Base-by-base conservation (phyloP, 2,888 invertebrate species). In the Dendrolimus pini region DNA sequence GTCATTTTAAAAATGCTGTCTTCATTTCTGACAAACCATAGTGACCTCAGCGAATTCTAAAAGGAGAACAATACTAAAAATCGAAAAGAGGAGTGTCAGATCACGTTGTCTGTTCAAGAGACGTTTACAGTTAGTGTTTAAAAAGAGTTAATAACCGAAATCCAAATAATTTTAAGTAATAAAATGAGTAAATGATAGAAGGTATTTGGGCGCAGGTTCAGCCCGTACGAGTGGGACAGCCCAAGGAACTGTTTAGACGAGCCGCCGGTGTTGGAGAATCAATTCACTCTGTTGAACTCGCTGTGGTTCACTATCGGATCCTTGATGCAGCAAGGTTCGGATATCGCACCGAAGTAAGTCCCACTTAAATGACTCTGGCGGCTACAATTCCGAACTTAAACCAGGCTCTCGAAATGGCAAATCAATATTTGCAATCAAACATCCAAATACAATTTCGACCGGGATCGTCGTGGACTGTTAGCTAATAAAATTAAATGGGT, bases 291-390 rank as follows among this genome's bases (percentile, higher is more conserved):
- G 82, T 93, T 96, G 89, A 97, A 97, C 93, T 96, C 96, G 85
- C 94, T 97, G 85, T 98, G 98, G 98, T 98, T 98, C 93, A 96
- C 96, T 89, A 96, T 97, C 84, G 96, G 96, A 81, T 96, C 96
- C 79, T 94, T 96, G 92, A 96, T 96, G 95, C 96, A 96, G 93
- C 96, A 96, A 92, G 96, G 96, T 91, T 96, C 95, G 88, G 96
- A 96, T 92, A 95, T 97, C 92, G 96, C 96, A 78, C 96, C 96
- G 88, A 96, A 95, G 96, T 96, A 94, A 95, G 95, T 94, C 78
- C 75, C 74, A 71, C 70, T 68, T 65, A 66, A 66, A 73, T 47
- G 12, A 70, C 72, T 75, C 75, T 71, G 77, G 75, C 65, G 78
- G 79, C 74, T 84, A 83, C 81, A 79, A 70, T 80, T 78, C 78